Evolutionary conservation across 1,140 invertebrate genomes (phyloP).

Genomic region (Bombus soroeensis): DNA sequence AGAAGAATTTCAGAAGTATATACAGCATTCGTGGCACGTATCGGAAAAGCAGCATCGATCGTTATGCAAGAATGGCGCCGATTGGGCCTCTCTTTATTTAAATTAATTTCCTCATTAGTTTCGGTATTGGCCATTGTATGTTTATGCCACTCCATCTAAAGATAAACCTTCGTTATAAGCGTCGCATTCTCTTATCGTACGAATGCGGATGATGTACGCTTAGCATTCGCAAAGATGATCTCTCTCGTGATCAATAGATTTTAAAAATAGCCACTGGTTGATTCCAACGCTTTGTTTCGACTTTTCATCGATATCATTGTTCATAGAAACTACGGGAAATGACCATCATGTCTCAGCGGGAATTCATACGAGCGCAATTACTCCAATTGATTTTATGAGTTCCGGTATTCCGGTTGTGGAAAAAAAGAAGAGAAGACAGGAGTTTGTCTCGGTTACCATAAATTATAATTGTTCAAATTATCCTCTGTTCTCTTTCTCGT

Average conservation of each 20-base stretch:
- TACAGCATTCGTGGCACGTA: conserved; percentile 23
- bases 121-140: conserved; percentile 74
- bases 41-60: conserved; percentile 37
- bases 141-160: conserved; percentile 69
- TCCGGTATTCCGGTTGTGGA: neutral
- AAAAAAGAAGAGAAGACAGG: neutral
- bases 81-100: conserved; percentile 63
- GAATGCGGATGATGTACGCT: conserved; percentile 47
- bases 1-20: neutral
- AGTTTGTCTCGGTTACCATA: neutral
- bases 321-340: neutral
- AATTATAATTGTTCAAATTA: conserved; percentile 3
- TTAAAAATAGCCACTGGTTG: conserved; percentile 31
- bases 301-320: neutral
- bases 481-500: neutral
- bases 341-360: conserved; percentile 8
- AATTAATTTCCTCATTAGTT: conserved; percentile 71
- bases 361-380: conserved; percentile 5
- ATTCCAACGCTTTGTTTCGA: neutral
- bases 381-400: conserved; percentile 31
- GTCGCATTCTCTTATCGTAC: conserved; percentile 25
- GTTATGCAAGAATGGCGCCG: conserved; percentile 58
- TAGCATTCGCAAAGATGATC: conserved; percentile 27
- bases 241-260: conserved; percentile 1
- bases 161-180: conserved; percentile 55